Evolutionary conservation across 2,888 invertebrate species (phyloP).

Genomic region (Dasypogon diadema): DNA sequence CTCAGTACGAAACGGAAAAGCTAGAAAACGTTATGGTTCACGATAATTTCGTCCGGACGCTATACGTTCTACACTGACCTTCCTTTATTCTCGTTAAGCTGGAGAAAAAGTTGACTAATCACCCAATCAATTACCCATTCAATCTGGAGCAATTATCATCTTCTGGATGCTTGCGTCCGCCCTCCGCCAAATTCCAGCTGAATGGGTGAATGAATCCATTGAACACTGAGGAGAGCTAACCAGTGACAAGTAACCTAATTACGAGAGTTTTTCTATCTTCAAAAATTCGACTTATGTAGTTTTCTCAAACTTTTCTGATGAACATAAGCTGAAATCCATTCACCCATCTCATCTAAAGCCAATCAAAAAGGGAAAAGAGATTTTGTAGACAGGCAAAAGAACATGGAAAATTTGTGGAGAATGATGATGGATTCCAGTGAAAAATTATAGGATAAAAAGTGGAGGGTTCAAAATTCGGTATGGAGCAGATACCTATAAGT

Average conservation of each 20-base stretch:
- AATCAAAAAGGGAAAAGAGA: neutral
- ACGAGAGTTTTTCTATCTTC: conserved; percentile 40
- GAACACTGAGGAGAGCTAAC: conserved; percentile 32
- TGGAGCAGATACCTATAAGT: neutral
- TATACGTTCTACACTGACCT: neutral
- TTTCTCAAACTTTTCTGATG: conserved; percentile 48
- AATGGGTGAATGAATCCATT: conserved; percentile 23
- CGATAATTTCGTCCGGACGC: too few relatives aligned
- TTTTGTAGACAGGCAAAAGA: too few relatives aligned
- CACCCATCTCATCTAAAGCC: neutral
- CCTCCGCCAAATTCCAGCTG: conserved; percentile 12
- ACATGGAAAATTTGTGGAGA: too few relatives aligned
- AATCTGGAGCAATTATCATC: conserved; percentile 48
- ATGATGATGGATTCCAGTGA: too few relatives aligned
- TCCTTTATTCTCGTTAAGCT: conserved; percentile 12
- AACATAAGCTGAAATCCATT: conserved; percentile 38
- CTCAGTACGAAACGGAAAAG: too few relatives aligned
- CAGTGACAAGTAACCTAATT: conserved; percentile 50
- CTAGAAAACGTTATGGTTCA: too few relatives aligned
- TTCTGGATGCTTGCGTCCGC: conserved; percentile 12
- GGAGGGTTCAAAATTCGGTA: too few relatives aligned
- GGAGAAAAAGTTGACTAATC: conserved; percentile 47
- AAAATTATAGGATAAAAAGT: too few relatives aligned
- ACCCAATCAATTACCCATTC: conserved; percentile 48
- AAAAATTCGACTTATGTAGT: conserved; percentile 37